Percentiles rank a stretch among this genome's conserved stretches.
phyloP scores from a whole-genome alignment of 2,113 vertebrate genomes.

The Myanophis thanlyinensis region DNA sequence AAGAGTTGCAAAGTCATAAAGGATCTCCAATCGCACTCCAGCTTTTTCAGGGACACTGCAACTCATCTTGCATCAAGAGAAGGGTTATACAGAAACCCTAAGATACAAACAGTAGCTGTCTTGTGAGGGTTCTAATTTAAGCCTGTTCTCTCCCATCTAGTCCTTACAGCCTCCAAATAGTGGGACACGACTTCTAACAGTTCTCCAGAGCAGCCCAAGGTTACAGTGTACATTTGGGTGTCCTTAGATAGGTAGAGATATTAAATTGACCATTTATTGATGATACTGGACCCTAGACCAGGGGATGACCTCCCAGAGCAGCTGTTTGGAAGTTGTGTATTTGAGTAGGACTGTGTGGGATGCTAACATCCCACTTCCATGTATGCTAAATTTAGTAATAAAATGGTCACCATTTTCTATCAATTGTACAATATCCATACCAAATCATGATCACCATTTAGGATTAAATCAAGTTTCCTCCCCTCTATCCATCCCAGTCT shows the following conservation, averaged over 20 bases:
- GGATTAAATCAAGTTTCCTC: not conserved
- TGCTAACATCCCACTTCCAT: not conserved
- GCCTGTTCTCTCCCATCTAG: not conserved
- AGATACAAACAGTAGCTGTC: not conserved
- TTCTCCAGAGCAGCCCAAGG: not conserved
- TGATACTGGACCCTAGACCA: not conserved
- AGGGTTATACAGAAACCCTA: not conserved
- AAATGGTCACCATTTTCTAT: not conserved
- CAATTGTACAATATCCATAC: not conserved
- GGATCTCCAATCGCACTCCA: not conserved
- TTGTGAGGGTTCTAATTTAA: not conserved
- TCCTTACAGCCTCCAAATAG: not conserved
- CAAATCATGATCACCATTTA: not conserved
- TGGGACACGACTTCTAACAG: not conserved
- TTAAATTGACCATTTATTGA: no score
- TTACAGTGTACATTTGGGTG: not conserved
- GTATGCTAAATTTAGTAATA: not conserved
- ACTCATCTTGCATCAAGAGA: not conserved
- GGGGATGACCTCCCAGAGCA: not conserved
- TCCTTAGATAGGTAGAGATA: no score
- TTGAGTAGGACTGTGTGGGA: not conserved
- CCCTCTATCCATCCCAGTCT: not conserved
- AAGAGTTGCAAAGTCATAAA: not conserved
- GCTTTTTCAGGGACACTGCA: not conserved
- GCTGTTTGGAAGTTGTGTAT: not conserved